A percentile compares a stretch with the other conserved stretches of the same genome.
phyloP scores from a whole-genome alignment of 2,888 invertebrate genomes.

The Drosophila heteroneura region DNA sequence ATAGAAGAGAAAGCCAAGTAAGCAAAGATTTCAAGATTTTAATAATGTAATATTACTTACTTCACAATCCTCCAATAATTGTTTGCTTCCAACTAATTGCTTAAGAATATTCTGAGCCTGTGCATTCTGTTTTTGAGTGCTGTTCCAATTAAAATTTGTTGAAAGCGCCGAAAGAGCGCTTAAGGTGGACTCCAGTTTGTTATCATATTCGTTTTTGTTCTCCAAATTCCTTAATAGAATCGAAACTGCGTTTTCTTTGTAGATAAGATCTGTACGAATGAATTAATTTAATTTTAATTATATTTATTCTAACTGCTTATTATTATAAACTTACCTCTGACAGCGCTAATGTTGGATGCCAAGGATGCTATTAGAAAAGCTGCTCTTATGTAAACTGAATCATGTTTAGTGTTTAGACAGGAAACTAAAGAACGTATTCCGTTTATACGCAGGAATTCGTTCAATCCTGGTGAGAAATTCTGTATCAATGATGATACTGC shows the following conservation, averaged over 20 bases:
- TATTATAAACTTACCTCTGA: conserved; percentile 40
- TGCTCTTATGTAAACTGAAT: conserved; percentile 59
- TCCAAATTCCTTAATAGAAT: conserved; percentile 48
- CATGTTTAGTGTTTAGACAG: conserved; percentile 48
- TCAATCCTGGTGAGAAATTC: conserved; percentile 61
- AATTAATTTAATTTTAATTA: background rate
- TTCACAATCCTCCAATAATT: conserved; percentile 49
- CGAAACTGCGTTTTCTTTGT: conserved; percentile 54
- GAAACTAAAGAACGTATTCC: conserved; percentile 46
- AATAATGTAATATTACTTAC: conserved; percentile 30
- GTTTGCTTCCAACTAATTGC: conserved; percentile 49
- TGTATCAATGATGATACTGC: conserved; percentile 66
- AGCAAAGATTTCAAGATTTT: background rate
- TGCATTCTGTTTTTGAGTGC: conserved; percentile 25
- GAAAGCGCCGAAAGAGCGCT: conserved; percentile 66
- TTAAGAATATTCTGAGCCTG: conserved; percentile 36
- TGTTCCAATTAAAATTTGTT: conserved; percentile 36
- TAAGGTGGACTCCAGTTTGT: conserved; percentile 65
- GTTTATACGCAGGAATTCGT: conserved; percentile 54
- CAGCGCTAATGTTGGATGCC: conserved; percentile 35
- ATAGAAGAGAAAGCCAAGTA: background rate
- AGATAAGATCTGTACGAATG: conserved; percentile 45
- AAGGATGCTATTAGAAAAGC: conserved; percentile 70
- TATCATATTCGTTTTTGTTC: conserved; percentile 58
- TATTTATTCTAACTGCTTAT: too few relatives aligned